Conservation (phyloP, 2,888 invertebrate species). For the Lasioglossum lativentre region DNA sequence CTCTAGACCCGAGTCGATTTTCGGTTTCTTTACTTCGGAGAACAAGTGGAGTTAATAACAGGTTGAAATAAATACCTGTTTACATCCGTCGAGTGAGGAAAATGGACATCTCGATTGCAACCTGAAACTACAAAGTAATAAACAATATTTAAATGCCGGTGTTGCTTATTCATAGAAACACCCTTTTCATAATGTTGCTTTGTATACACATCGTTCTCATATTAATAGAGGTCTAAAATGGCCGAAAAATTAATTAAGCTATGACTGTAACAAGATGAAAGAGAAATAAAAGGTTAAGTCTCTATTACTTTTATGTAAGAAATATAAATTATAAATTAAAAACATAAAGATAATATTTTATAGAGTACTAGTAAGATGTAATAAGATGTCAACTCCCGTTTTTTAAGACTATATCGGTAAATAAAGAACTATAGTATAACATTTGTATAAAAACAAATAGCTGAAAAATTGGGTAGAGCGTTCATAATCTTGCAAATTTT, state of each 20-base stretch:
- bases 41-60: not conserved
- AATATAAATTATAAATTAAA: not conserved
- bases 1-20: no score
- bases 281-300: no score
- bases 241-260: no score
- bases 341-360: not conserved
- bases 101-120: not conserved
- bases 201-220: not conserved
- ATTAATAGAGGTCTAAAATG: not conserved
- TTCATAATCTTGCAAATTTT: not conserved
- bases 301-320: not conserved
- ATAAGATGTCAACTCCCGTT: not conserved
- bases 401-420: no score
- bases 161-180: not conserved
- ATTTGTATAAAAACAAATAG: no score
- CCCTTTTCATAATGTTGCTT: not conserved
- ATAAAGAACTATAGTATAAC: not conserved
- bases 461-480: no score
- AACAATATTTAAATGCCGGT: not conserved
- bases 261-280: no score
- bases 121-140: not conserved
- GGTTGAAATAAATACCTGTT: not conserved
- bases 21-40: no score
- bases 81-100: not conserved
- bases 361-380: not conserved